These are phyloP conservation scores for Enteromius anoplus DNA, from an alignment of 2,797 vertebrate genomes.

Conservation along the genomic window DNA sequence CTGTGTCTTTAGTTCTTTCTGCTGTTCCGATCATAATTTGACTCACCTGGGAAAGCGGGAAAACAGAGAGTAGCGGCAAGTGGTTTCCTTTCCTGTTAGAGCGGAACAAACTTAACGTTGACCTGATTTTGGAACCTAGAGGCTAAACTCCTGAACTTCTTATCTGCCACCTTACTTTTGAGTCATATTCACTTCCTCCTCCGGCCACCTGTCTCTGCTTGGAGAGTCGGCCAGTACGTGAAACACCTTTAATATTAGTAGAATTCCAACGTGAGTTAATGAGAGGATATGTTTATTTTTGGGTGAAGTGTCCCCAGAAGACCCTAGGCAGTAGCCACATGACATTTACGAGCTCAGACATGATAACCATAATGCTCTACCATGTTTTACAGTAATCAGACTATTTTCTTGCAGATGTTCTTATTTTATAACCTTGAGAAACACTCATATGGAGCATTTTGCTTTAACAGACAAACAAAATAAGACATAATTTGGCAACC, in stretches of 20 bases:
- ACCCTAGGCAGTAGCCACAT: background rate
- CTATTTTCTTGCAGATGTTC: background rate
- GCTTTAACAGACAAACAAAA: background rate
- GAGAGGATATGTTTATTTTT: background rate
- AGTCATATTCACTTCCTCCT: conserved; percentile 38
- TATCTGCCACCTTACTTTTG: conserved; percentile 44
- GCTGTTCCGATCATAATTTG: conserved; percentile 30
- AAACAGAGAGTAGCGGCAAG: conserved; percentile 40
- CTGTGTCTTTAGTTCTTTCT: conserved; percentile 31
- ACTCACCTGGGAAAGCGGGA: conserved; percentile 39
- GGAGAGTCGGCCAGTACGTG: background rate
- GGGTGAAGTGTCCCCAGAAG: background rate
- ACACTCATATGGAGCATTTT: background rate
- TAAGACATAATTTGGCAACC: background rate
- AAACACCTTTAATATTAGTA: conserved; percentile 10
- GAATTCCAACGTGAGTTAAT: background rate
- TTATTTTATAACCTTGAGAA: background rate
- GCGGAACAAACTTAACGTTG: conserved; percentile 42
- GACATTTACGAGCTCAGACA: background rate
- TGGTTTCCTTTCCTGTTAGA: conserved; percentile 42
- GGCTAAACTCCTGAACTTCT: conserved; percentile 42
- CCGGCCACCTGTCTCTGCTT: conserved; percentile 43
- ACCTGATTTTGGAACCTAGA: conserved; percentile 46
- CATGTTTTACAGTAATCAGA: background rate
- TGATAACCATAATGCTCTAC: background rate